Conservation (phyloP, 1,140 invertebrate genomes). For the Hermatobates lingyangjiaoensis region DNA sequence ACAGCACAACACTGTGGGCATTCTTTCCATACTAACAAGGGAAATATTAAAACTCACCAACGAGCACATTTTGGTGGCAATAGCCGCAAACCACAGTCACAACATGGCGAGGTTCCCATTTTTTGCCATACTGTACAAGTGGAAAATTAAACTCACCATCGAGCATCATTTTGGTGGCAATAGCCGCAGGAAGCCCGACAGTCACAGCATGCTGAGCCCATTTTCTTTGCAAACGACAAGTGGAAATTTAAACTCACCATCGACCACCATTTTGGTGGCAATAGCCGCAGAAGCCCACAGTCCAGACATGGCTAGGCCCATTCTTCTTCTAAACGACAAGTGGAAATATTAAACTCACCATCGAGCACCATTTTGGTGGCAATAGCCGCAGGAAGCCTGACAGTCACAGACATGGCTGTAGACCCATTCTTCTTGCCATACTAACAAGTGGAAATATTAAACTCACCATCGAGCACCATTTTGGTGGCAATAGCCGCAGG, state of each 20-base stretch:
- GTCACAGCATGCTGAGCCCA: constrained; percentile 77
- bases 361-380: constrained; percentile 93
- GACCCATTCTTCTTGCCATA: constrained; percentile 74
- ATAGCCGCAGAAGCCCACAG: constrained; percentile 93
- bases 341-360: constrained; percentile 43
- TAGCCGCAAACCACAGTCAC: too few species aligned
- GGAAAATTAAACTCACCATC: too few species aligned
- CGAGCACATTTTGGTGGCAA: too few species aligned
- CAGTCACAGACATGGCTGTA: constrained; percentile 95
- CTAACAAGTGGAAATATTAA: too few species aligned
- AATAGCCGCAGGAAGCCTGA: constrained; percentile 90
- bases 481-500: constrained; percentile 90
- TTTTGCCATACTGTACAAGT: too few species aligned
- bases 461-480: constrained; percentile 85
- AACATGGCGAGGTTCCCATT: too few species aligned
- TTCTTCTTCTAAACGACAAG: background rate
- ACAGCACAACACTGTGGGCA: too few species aligned
- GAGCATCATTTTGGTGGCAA: constrained; percentile 91
- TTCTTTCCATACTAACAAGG: too few species aligned
- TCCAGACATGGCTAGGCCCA: constrained; percentile 77
- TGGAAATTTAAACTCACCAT: too few species aligned
- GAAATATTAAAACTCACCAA: too few species aligned
- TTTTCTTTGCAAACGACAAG: background rate
- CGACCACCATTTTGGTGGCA: constrained; percentile 89
- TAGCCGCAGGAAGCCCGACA: constrained; percentile 89